Conservation (phyloP, 2,888 invertebrate genomes). For the Acleris cristana region DNA sequence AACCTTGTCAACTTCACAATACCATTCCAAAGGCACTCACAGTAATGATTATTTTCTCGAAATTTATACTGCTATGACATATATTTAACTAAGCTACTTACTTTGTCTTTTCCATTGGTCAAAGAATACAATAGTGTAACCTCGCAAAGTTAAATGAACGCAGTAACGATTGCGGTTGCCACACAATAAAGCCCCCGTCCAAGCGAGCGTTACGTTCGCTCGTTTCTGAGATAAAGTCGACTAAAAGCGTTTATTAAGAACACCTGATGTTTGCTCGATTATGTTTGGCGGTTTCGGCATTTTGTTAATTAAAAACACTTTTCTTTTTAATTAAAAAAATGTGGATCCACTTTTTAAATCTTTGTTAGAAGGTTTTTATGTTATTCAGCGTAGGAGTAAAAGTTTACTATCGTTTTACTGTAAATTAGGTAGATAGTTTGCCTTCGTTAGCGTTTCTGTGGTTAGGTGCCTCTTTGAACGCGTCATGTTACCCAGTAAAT, state of each 20-base stretch:
- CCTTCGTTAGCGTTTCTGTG: too few species aligned
- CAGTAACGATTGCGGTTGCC: background rate
- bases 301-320: conserved; percentile 18
- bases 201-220: conserved; percentile 12
- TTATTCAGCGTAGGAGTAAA: background rate
- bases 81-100: too few species aligned
- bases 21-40: too few species aligned
- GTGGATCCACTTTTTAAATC: background rate
- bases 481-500: too few species aligned
- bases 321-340: conserved; percentile 15
- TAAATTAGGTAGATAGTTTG: too few species aligned
- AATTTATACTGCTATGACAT: too few species aligned
- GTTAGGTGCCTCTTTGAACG: too few species aligned
- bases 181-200: background rate
- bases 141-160: background rate
- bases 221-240: conserved; percentile 6
- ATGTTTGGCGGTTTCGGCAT: conserved; percentile 1
- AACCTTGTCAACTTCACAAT: too few species aligned
- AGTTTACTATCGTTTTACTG: too few species aligned
- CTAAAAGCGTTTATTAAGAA: conserved; percentile 10
- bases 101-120: too few species aligned
- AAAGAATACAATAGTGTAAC: background rate
- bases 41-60: too few species aligned
- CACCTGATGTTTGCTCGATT: conserved; percentile 6
- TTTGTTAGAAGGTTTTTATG: background rate